phyloP scores from a whole-genome alignment of 1,140 invertebrate species.

The Delia radicum region DNA sequence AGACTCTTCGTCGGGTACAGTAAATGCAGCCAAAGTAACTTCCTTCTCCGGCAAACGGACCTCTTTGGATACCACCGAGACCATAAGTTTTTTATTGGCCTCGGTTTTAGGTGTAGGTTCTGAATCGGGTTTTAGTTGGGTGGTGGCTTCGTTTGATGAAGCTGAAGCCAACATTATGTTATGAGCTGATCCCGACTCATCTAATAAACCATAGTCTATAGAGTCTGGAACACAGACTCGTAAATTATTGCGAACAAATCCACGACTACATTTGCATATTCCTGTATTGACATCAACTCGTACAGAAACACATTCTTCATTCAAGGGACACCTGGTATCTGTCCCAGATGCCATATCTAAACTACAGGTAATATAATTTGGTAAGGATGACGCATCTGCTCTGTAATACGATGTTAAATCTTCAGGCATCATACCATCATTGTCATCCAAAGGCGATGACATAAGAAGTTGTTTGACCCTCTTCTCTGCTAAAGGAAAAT shows the following conservation, averaged over 20 bases:
- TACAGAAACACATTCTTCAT: constrained; percentile 67
- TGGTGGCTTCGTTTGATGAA: constrained; percentile 4
- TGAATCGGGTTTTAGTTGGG: constrained; percentile 30
- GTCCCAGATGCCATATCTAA: constrained; percentile 56
- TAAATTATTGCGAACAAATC: constrained; percentile 60
- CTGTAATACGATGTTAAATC: constrained; percentile 42
- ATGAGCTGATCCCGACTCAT: constrained; percentile 29
- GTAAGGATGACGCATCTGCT: constrained; percentile 24
- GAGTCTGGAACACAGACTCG: constrained; percentile 54
- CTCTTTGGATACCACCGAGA: constrained; percentile 76
- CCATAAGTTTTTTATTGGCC: constrained; percentile 64
- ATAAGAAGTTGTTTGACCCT: constrained; percentile 46
- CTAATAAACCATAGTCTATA: constrained; percentile 42
- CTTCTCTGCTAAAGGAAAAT: constrained; percentile 47
- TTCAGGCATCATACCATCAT: constrained; percentile 54
- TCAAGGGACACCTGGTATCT: constrained; percentile 61
- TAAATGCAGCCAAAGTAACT: constrained; percentile 76
- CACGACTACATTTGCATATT: constrained; percentile 68
- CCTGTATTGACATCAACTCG: constrained; percentile 62
- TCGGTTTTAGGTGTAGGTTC: constrained; percentile 54
- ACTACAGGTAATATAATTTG: constrained; percentile 50
- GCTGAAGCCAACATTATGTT: constrained; percentile 17
- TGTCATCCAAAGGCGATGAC: constrained; percentile 52
- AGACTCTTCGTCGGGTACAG: constrained; percentile 71
- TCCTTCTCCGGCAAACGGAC: constrained; percentile 72